These are phyloP conservation scores for Resseliella maxima DNA, from an alignment of 2,888 invertebrate genomes.

Conservation along the genomic window DNA sequence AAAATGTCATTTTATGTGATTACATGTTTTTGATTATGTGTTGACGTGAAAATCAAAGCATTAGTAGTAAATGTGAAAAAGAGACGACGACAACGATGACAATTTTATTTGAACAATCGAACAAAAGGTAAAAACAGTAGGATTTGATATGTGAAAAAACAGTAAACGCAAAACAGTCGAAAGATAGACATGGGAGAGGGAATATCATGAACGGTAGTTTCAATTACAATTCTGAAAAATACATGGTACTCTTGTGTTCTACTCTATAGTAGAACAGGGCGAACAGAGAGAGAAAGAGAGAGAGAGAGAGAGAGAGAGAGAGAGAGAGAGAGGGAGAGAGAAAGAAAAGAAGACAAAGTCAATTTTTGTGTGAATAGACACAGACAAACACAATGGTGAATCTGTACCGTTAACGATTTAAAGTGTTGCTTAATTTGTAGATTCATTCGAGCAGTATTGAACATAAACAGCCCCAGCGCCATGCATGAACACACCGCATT, in stretches of 20 bases:
- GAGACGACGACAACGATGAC: background rate
- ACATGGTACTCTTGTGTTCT: no score
- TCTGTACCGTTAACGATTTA: constrained; percentile 41
- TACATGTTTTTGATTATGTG: constrained; percentile 13
- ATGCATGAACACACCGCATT: constrained; percentile 17
- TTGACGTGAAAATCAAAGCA: background rate
- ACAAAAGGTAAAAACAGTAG: constrained; percentile 27
- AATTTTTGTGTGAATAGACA: background rate
- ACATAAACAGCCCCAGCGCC: background rate
- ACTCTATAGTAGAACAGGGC: background rate
- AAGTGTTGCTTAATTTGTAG: constrained; percentile 35
- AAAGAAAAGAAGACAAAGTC: background rate
- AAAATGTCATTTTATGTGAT: constrained; percentile 41
- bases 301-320: background rate
- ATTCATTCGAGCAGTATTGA: background rate
- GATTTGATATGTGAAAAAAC: background rate
- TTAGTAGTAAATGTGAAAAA: background rate
- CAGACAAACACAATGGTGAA: background rate
- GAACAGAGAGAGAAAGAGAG: background rate
- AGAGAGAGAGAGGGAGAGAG: background rate
- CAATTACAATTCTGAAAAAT: background rate
- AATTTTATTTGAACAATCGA: background rate
- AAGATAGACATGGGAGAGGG: background rate
- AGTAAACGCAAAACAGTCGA: constrained; percentile 2
- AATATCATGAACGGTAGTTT: constrained; percentile 12